Evolutionary conservation across 1,140 invertebrate genomes (phyloP), one percentile per base, ranked within the genome.

Genomic region (Zaprionus ghesquierei): DNA sequence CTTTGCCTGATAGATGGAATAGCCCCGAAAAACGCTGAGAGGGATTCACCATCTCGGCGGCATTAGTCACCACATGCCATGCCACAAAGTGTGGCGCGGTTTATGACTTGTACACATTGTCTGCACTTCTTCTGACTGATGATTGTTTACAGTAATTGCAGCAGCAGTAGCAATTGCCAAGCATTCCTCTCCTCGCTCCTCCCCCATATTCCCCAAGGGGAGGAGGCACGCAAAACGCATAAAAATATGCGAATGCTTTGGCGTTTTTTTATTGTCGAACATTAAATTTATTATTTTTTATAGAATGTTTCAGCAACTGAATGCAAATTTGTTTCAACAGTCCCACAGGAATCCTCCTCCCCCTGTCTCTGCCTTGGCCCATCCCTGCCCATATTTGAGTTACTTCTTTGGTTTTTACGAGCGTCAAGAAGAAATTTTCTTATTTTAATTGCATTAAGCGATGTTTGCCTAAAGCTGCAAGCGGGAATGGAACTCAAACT

Each of bases 261-360:
- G 50, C 35, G 35, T 66, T 77, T 86, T 79, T 79, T 79, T 87
- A 87, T 87, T 87, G 82, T 79, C 79, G 75, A 87, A 79, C 82
- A 89, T 82, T 79, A 87, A 87, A 87, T 87, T 77, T 87, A 89
- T 87, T 87, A 87, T 87, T 87, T 86, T 87, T 87, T 87, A 89
- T 87, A 89, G 79, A 87, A 89, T 87, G 82, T 89, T 87, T 84
- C 82, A 87, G 35, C 82, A 89, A 87, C 79, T 89, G 82, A 87
- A 87, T 87, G 82, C 82, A 87, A 87, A 87, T 89, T 86, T 71
- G 50, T 75, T 63, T 66, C 29, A 61, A 27, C 31, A 13, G 10
- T 8, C 29, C 60, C 50, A 2, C 33, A 38, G 33, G 5, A 8
- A 20, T 2, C 35, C 33, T 20, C 27, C 29, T 15, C 4, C 44